Evolutionary conservation across 2,797 vertebrate species (phyloP).

Genomic region (Nannoperca obscura): DNA sequence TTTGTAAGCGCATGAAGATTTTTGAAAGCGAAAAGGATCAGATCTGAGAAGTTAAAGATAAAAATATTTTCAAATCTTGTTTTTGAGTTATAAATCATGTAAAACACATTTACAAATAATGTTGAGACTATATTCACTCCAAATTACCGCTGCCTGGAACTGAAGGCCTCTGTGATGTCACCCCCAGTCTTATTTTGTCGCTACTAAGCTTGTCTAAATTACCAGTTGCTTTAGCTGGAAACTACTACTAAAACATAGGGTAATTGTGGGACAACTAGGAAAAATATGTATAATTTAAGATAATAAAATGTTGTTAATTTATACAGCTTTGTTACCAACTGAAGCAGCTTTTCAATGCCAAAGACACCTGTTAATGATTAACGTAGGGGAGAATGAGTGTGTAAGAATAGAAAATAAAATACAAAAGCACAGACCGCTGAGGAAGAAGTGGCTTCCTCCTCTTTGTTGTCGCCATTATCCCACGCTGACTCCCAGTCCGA

Average conservation of each 20-base stretch:
- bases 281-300: not conserved
- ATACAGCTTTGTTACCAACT: not conserved
- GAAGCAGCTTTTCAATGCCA: not conserved
- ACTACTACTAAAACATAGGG: not conserved
- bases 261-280: not conserved
- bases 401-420: not conserved
- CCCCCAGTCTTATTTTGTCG: not conserved
- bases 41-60: no score
- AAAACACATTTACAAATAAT: no score
- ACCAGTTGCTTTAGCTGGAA: not conserved
- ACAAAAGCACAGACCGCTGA: constrained; percentile 56
- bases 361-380: not conserved
- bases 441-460: constrained; percentile 58
- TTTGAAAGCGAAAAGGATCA: no score
- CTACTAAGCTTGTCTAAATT: not conserved
- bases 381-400: not conserved
- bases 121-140: no score
- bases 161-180: not conserved
- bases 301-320: not conserved
- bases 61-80: no score
- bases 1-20: no score
- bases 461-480: constrained; percentile 86
- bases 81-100: no score
- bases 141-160: not conserved
- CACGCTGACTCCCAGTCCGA: constrained; percentile 94